Evolutionary conservation across 2,888 invertebrate genomes (phyloP).

Genomic region (Xestoiulus laeticollis): DNA sequence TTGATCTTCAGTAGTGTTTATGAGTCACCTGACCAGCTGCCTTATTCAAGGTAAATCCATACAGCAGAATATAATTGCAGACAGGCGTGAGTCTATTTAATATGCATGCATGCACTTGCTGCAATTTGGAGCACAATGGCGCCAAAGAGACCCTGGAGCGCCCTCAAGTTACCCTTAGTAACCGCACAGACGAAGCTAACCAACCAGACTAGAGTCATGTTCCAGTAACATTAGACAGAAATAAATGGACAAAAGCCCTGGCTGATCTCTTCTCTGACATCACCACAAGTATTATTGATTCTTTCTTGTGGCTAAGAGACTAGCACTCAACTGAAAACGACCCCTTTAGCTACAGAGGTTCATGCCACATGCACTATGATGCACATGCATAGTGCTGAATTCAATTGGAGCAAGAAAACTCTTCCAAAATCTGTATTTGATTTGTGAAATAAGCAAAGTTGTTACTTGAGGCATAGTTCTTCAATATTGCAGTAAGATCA

Average conservation of each 20-base stretch:
- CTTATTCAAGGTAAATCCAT: constrained; percentile 1
- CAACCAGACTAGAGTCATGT: background rate
- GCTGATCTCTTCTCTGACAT: background rate
- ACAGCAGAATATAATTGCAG: background rate
- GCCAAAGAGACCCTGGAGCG: background rate
- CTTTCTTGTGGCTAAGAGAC: too few species aligned
- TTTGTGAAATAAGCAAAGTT: too few species aligned
- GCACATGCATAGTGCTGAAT: too few species aligned
- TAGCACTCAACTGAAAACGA: too few species aligned
- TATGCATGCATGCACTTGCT: background rate
- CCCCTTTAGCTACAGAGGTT: too few species aligned
- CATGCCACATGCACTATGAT: too few species aligned
- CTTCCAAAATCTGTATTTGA: too few species aligned
- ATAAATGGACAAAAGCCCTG: background rate
- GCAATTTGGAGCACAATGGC: background rate
- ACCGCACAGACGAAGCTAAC: background rate
- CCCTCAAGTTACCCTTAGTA: background rate
- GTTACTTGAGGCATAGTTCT: too few species aligned
- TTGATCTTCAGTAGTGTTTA: background rate
- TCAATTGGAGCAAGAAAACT: too few species aligned
- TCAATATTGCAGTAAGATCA: too few species aligned
- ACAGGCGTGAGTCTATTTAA: background rate
- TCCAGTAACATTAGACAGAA: too few species aligned
- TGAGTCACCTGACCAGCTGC: constrained; percentile 34
- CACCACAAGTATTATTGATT: background rate